Percentiles rank a stretch among this genome's conserved stretches.
phyloP scores from a whole-genome alignment of 2,113 vertebrate genomes.

The Oreochromis aureus region DNA sequence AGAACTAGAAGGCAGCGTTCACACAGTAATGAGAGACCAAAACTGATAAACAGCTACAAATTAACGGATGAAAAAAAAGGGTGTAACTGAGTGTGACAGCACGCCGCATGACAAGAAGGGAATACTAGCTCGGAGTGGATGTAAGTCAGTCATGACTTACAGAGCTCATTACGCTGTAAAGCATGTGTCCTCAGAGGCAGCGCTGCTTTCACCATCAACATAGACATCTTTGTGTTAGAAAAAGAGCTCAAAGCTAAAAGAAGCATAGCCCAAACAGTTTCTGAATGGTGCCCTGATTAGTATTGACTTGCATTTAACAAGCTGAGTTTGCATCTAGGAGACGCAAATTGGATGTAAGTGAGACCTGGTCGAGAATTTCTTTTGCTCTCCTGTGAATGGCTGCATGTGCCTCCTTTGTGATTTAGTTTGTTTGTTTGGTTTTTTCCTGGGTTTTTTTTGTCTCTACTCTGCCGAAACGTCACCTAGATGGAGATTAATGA shows the following conservation, averaged over 20 bases:
- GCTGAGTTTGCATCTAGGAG: not conserved
- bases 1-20: constrained; percentile 1
- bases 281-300: not conserved
- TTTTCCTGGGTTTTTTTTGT: not conserved
- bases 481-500: constrained; percentile 70
- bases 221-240: not conserved
- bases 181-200: not conserved
- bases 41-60: constrained; percentile 16
- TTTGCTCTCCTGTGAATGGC: not conserved
- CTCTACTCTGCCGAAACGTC: constrained; percentile 34
- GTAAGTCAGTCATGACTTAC: constrained; percentile 5
- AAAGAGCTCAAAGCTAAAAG: not conserved
- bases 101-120: not conserved
- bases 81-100: not conserved
- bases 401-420: constrained; percentile 25
- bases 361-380: not conserved
- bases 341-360: constrained; percentile 51
- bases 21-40: not conserved
- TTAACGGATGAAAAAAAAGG: not conserved
- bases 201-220: not conserved
- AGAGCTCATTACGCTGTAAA: not conserved
- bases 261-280: not conserved
- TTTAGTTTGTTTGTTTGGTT: constrained; percentile 7
- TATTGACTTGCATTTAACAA: not conserved
- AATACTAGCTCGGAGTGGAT: not conserved